phyloP scores from a whole-genome alignment of 2,113 vertebrate genomes.

The Ammodytes marinus region DNA sequence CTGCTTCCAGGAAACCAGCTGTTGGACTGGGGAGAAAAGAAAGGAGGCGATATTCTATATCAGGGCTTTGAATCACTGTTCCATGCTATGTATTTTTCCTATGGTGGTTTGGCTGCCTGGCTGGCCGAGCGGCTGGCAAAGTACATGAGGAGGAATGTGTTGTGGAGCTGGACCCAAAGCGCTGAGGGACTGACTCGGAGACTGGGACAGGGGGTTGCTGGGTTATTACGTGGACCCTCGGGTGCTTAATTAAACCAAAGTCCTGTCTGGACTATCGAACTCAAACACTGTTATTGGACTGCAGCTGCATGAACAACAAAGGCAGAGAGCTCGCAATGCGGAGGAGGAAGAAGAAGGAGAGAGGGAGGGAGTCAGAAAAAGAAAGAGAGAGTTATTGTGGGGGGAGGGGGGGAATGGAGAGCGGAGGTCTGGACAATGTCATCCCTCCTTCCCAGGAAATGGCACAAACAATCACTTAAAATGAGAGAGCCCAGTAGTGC shows the following conservation, averaged over 20 bases:
- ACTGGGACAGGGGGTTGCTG: conserved; percentile 62
- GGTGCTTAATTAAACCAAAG: conserved; percentile 81
- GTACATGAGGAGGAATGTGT: conserved; percentile 74
- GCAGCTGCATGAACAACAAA: conserved; percentile 79
- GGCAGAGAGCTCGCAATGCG: conserved; percentile 53
- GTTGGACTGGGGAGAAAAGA: conserved; percentile 70
- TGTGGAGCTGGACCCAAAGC: conserved; percentile 62
- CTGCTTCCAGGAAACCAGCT: conserved; percentile 84
- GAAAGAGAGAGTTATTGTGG: conserved; percentile 50
- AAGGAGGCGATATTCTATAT: conserved; percentile 81
- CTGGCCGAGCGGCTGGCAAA: conserved; percentile 60
- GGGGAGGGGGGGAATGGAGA: conserved; percentile 38
- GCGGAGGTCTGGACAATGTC: conserved; percentile 74
- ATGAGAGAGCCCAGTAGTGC: conserved; percentile 54
- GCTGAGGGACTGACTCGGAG: conserved; percentile 58
- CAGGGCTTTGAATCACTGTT: conserved; percentile 84
- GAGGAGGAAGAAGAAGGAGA: conserved; percentile 46
- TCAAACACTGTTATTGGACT: conserved; percentile 78
- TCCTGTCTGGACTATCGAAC: conserved; percentile 79
- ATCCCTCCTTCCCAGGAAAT: conserved; percentile 71
- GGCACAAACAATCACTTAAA: conserved; percentile 69
- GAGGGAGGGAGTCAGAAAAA: conserved; percentile 40
- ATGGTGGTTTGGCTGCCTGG: conserved; percentile 73
- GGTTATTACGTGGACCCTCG: conserved; percentile 78
- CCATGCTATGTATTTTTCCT: conserved; percentile 82